phyloP scores from a whole-genome alignment of 1,140 invertebrate species.

The Drosophila sp. region DNA sequence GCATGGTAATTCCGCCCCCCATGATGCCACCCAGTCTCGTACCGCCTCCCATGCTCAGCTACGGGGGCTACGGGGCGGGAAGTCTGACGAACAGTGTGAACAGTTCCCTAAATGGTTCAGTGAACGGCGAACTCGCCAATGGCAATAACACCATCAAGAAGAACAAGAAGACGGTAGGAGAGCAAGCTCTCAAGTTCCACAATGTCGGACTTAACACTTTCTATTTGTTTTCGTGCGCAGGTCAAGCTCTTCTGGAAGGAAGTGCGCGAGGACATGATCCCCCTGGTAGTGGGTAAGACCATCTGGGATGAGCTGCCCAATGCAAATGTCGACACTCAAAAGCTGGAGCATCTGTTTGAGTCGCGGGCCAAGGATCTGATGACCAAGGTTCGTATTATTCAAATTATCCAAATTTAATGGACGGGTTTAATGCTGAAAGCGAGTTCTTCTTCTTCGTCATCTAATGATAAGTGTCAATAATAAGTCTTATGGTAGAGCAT shows the following conservation, averaged over 20 bases:
- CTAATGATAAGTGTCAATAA: conserved; percentile 51
- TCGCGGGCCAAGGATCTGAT: conserved; percentile 97
- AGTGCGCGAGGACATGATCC: conserved; percentile 93
- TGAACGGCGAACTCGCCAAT: conserved; percentile 80
- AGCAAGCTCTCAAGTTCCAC: neutral
- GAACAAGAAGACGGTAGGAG: conserved; percentile 95
- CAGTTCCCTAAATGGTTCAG: conserved; percentile 79
- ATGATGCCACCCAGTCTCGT: conserved; percentile 81
- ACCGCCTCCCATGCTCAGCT: conserved; percentile 85
- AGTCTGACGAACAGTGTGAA: conserved; percentile 81
- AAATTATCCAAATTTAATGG: neutral
- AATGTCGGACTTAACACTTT: neutral
- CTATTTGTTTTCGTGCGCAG: conserved; percentile 23
- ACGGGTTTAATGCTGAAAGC: neutral
- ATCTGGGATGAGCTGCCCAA: conserved; percentile 97
- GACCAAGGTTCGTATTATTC: conserved; percentile 89
- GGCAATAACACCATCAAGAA: conserved; percentile 88
- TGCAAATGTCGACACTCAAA: conserved; percentile 95
- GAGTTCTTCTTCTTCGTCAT: neutral
- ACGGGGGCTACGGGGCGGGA: conserved; percentile 63
- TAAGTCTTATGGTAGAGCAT: conserved; percentile 40
- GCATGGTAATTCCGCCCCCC: conserved; percentile 83
- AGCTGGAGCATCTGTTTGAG: conserved; percentile 98
- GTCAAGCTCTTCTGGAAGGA: conserved; percentile 99
- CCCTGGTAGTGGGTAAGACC: conserved; percentile 89